A percentile compares a stretch with the other conserved stretches of the same genome.
Evolutionary conservation across 2,797 vertebrate species (phyloP).

Genomic region (Cacajao melanocephalus): DNA sequence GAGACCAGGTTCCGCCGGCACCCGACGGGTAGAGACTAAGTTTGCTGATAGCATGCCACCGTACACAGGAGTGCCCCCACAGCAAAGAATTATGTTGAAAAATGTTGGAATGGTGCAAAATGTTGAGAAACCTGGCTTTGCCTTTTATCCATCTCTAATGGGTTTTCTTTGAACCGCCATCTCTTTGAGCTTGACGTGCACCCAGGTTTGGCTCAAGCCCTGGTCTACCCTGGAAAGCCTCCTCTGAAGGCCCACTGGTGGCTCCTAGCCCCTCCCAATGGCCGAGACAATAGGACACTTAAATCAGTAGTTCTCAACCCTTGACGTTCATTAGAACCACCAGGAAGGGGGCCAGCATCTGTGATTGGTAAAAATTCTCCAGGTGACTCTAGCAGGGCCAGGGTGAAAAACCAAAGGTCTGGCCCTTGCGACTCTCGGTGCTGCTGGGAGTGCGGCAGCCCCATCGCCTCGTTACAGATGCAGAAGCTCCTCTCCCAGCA

Average conservation of each 20-base stretch:
- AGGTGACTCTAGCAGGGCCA: not conserved
- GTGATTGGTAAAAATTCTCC: not conserved
- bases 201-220: not conserved
- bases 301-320: not conserved
- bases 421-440: too few species aligned
- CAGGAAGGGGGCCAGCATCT: too few species aligned
- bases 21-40: not conserved
- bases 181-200: not conserved
- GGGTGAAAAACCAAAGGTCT: too few species aligned
- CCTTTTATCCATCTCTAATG: not conserved
- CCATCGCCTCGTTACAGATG: rapidly evolving
- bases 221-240: not conserved
- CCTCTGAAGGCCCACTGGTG: not conserved
- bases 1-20: too few species aligned
- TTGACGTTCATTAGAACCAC: rapidly evolving
- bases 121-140: not conserved
- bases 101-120: not conserved
- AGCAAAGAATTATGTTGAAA: not conserved
- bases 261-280: not conserved
- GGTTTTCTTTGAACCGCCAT: not conserved
- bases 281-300: too few species aligned
- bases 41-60: not conserved
- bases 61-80: not conserved
- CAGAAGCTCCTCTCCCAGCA: too few species aligned
- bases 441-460: not conserved